Evolutionary conservation across 1,140 invertebrate species (phyloP).

Genomic region (Drosophila ogumai): DNA sequence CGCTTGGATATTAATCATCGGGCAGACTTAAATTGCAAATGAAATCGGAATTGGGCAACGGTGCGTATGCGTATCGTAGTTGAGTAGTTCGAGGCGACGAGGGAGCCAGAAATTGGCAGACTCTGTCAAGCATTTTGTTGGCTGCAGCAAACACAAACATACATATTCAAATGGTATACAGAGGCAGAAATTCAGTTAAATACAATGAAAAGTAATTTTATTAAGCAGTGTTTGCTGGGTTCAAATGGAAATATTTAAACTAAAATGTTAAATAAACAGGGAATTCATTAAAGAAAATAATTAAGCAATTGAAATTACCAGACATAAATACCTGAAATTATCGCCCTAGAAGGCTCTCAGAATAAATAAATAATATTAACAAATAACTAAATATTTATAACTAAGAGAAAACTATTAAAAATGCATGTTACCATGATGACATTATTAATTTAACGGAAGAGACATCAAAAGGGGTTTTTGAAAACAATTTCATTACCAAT

Average conservation of each 20-base stretch:
- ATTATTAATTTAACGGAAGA: neutral
- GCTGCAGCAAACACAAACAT: slow-evolving; percentile 55
- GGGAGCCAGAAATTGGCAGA: slow-evolving; percentile 54
- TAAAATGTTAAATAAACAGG: neutral
- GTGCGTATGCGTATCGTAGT: slow-evolving; percentile 59
- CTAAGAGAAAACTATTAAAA: neutral
- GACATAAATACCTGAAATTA: neutral
- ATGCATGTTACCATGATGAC: neutral
- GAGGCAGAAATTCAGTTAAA: neutral
- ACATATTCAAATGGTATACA: slow-evolving; percentile 34
- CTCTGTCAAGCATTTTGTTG: slow-evolving; percentile 56
- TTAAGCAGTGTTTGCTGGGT: no score
- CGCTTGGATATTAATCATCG: slow-evolving; percentile 52
- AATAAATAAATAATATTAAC: neutral
- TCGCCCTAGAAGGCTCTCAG: neutral
- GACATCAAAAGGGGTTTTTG: neutral
- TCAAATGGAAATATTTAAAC: no score
- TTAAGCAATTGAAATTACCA: no score
- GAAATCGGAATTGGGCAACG: slow-evolving; percentile 57
- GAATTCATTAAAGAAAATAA: no score
- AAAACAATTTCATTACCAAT: neutral
- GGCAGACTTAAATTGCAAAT: slow-evolving; percentile 58
- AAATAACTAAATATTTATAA: neutral
- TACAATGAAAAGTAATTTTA: no score
- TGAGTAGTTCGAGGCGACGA: slow-evolving; percentile 48